A percentile compares a stretch with the other conserved stretches of the same genome.
These are phyloP conservation scores for Pelusios castaneus DNA, from an alignment of 2,113 vertebrate genomes.

Conservation along the genomic window DNA sequence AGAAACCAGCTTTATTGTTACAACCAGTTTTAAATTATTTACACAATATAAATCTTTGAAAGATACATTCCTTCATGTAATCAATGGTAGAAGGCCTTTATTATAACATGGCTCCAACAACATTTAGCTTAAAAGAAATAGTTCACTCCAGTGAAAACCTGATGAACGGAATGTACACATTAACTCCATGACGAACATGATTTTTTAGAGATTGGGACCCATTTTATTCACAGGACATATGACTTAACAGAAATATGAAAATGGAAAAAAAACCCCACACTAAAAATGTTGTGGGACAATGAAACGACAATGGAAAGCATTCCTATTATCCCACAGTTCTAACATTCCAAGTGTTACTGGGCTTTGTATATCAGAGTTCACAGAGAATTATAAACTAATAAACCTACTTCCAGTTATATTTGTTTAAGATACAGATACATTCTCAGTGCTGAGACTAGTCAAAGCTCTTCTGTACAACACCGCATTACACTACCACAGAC, in stretches of 20 bases:
- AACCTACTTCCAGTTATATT: slow-evolving; percentile 43
- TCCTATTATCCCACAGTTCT: slow-evolving; percentile 12
- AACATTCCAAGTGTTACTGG: neutral
- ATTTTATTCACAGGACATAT: slow-evolving; percentile 68
- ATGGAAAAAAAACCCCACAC: slow-evolving; percentile 32
- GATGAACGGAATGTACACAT: slow-evolving; percentile 60
- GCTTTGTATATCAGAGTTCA: neutral
- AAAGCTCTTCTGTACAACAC: slow-evolving; percentile 74
- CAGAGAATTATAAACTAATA: slow-evolving; percentile 22
- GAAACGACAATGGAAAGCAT: neutral
- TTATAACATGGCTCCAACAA: slow-evolving; percentile 71
- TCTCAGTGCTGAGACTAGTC: slow-evolving; percentile 64
- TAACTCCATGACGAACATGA: slow-evolving; percentile 67
- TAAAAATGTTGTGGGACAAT: slow-evolving; percentile 9
- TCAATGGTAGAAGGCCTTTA: slow-evolving; percentile 79
- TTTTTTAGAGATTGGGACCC: slow-evolving; percentile 54
- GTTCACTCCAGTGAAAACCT: slow-evolving; percentile 60
- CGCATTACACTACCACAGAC: slow-evolving; percentile 68
- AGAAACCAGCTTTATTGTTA: slow-evolving; percentile 84
- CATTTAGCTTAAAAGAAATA: slow-evolving; percentile 76
- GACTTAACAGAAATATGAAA: slow-evolving; percentile 64
- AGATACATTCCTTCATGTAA: slow-evolving; percentile 83
- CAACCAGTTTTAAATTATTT: slow-evolving; percentile 80
- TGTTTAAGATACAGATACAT: slow-evolving; percentile 61
- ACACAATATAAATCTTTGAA: slow-evolving; percentile 84